These are phyloP conservation scores for Actinemys pallida DNA, from an alignment of 2,113 vertebrate genomes.

Conservation along the genomic window DNA sequence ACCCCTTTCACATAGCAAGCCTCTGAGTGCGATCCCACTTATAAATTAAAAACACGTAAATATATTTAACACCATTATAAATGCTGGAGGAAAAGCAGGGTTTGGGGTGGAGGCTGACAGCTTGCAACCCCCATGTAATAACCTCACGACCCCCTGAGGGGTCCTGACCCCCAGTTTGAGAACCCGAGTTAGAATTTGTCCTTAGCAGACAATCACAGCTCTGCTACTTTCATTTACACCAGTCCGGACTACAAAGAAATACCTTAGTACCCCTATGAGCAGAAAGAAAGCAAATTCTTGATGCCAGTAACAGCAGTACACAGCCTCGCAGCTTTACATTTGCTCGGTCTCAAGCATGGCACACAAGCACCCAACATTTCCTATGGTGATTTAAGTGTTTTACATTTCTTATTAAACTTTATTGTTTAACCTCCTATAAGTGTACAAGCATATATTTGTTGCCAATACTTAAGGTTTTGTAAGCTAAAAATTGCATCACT, in stretches of 20 bases:
- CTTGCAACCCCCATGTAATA: too few species aligned
- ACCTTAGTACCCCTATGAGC: background rate
- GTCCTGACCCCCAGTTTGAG: too few species aligned
- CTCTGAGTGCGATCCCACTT: too few species aligned
- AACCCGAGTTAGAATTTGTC: background rate
- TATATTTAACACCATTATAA: too few species aligned
- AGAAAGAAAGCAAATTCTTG: background rate
- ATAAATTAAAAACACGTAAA: too few species aligned
- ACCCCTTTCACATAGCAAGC: too few species aligned
- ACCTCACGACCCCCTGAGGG: too few species aligned
- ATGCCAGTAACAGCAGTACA: background rate
- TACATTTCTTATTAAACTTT: background rate
- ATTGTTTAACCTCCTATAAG: background rate
- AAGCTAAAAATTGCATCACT: background rate
- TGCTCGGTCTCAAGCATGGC: background rate
- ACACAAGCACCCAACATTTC: background rate
- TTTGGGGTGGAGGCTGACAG: too few species aligned
- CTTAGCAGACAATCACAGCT: background rate
- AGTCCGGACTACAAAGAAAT: background rate
- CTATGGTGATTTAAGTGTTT: background rate
- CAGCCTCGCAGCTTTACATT: background rate
- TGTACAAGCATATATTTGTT: background rate
- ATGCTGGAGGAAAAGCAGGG: too few species aligned
- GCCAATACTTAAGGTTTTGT: background rate
- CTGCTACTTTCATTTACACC: background rate